Evolutionary conservation across 1,140 invertebrate species (phyloP), one percentile per base, ranked within the genome.

Genomic region (Brachionus angularis): DNA sequence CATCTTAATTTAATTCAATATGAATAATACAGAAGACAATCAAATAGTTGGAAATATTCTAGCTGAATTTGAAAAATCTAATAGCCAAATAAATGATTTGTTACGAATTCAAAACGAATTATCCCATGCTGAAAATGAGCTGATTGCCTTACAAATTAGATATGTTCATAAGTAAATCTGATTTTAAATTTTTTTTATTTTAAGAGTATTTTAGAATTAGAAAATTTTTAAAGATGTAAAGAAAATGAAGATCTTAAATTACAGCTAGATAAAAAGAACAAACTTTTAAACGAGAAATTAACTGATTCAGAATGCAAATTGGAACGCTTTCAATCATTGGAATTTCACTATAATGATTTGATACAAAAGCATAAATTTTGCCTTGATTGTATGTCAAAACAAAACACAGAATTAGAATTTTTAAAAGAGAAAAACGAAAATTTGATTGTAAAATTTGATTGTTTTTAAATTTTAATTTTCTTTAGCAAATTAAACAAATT

Each of bases 301-400:
- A 25, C 23, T 2, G 36, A 64, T 27, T 33, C 42, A 12, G 62
- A 47, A 16, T 58, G 53, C 25, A 23, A 36, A 21, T 23, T 18
- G 0, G 53, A 58, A 36, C 62, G 62, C 5, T 67, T 33, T 27
- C 42, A 67, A 46, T 46, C 62, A 7, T 47, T 67, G 21, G 62
- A 67, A 50, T 67, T 67, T 46, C 46, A 67, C 36, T 67, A 67
- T 34, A 67, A 67, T 50, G 62, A 67, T 25, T 46, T 67, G 14
- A 21, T 67, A 16, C 39, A 67, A 50, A 67, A 67, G 62, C 62
- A 67, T 46, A 46, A 23, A 50, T 42, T 67, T 46, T 47, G 62
- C 27, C 36, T 67, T n/a, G 62, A 67, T 12, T 67, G 62, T 33
- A 67, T 67, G 62, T 12, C 39, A 5, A 46, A 50, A 46, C 62